Conservation (phyloP, 2,888 invertebrate species). For the Trilocha varians region DNA sequence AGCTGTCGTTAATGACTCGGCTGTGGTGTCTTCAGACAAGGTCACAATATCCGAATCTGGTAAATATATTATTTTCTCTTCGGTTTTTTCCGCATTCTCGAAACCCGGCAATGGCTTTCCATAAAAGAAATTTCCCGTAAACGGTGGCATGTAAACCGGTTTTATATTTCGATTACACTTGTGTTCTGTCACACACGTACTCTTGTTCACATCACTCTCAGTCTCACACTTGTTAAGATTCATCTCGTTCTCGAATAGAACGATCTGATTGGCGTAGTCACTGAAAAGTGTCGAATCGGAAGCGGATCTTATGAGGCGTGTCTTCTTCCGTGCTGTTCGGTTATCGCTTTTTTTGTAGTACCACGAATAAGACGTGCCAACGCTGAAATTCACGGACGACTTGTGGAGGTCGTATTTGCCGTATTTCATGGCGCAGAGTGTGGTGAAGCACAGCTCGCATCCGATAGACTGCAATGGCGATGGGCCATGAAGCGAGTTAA, state of each 20-base stretch:
- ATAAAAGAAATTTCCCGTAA: conserved; percentile 65
- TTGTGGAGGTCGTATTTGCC: conserved; percentile 70
- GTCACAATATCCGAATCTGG: conserved; percentile 61
- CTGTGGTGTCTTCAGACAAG: conserved; percentile 51
- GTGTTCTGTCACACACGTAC: conserved; percentile 49
- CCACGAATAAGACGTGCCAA: conserved; percentile 69
- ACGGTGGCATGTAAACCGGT: conserved; percentile 59
- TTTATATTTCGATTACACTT: conserved; percentile 45
- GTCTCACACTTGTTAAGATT: conserved; percentile 46
- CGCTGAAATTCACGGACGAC: conserved; percentile 57
- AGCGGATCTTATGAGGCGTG: conserved; percentile 45
- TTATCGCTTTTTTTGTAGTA: conserved; percentile 62
- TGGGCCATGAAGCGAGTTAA: conserved; percentile 43
- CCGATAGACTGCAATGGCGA: conserved; percentile 42
- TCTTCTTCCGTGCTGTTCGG: conserved; percentile 42
- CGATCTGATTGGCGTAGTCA: conserved; percentile 65
- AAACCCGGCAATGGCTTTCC: conserved; percentile 59
- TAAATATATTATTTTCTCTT: conserved; percentile 56
- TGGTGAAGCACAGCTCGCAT: conserved; percentile 42
- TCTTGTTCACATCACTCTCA: conserved; percentile 54
- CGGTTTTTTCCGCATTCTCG: conserved; percentile 45
- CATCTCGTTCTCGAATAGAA: conserved; percentile 55
- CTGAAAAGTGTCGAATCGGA: conserved; percentile 69
- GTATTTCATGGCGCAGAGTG: conserved; percentile 60
- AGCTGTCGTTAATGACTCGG: conserved; percentile 47